Base-by-base conservation (phyloP, 2,888 invertebrate genomes). In the Reticulitermes lucifugus region DNA sequence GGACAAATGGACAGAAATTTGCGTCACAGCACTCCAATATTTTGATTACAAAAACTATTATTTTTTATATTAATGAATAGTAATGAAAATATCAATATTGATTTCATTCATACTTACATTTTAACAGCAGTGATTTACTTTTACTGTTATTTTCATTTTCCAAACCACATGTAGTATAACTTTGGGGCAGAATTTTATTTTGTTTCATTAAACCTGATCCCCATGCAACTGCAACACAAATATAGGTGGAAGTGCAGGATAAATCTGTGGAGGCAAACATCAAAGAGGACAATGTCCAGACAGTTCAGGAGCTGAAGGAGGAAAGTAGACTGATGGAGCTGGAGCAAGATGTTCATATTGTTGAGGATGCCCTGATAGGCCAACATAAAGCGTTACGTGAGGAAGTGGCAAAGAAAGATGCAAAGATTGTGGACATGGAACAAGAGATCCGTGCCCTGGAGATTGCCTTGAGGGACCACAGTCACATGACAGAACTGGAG, bases 401-500 rank as follows among this genome's bases (percentile, higher is more conserved):
- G 88, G 92, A 93, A 87, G 91, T 92, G 75, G 90, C 90, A 59
- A 90, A 92, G 75, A 93, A 93, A 88, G 92, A 93, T 87, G 92
- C 92, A 0, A 92, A 93, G 88, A 92, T 93, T 83, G 92, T 92
- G 25, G 92, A 93, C 88, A 92, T 93, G 87, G 93, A 93, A 88
- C 90, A 91, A 88, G 93, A 93, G 89, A 91, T 93, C 88, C 91
- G 91, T 0, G 92, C 92, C 81, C 88, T 93, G 86, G 93, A 92
- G 90, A 92, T 92, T 55, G 93, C 93, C 9, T 89, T 93, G 75
- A 91, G 92, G 88, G 92, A 93, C 82, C 92, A 93, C 88, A 92
- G 93, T 86, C 93, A 93, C 87, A 92, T 93, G 87, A 92, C 92
- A 43, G 93, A 93, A 87, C 92, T 94, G 84, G 92, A 93, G 88